Base-by-base conservation (phyloP, 35 echinoderm and acorn worm species). In the Ophioderma brevispina region DNA sequence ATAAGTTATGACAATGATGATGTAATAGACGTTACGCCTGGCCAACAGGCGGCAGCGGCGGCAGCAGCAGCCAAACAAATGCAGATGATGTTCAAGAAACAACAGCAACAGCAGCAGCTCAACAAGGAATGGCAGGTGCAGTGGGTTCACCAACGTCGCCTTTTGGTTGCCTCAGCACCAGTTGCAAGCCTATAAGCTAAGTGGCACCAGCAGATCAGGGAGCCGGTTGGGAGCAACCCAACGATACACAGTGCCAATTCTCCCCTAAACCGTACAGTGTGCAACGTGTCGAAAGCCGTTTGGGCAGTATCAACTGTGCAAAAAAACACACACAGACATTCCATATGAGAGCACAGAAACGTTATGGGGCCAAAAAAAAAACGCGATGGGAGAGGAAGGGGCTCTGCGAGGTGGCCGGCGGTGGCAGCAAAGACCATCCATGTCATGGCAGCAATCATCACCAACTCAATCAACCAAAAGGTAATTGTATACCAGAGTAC, bases 281-380 rank as follows among this genome's bases (percentile, higher is more conserved):
- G 59, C 59, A 70, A 70, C 59, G 1, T 70, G 59, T 30, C 59
- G n/a, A 25, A 70, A 70, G 23, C 10, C 59, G 2, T 70, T 70
- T 25, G n/a, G 59, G 59, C 23, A 70, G 59, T 70, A 70, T 70
- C n/a, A 8, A 70, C 1, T 70, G 10, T 2, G 1, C n/a, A 4
- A 8, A 70, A 70, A 70, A 70, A 70, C 59, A 70, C n/a, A 70
- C 59, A 70, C 59, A 70, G 59, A 70, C 59, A 70, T 70, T 70
- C 59, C 59, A 70, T 25, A 70, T 70, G 59, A 70, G 59, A 30
- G 59, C 59, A 70, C 59, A 70, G 46, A 52, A n/a, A 52, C 46
- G 46, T 52, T 52, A 52, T 52, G 46, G 46, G 8, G 8, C n/a
- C n/a, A n/a, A n/a, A n/a, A n/a, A n/a, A 52, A 21, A 70, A 46